These are phyloP conservation scores for Lycaon pictus DNA, from an alignment of 2,113 vertebrate genomes.

Conservation along the genomic window DNA sequence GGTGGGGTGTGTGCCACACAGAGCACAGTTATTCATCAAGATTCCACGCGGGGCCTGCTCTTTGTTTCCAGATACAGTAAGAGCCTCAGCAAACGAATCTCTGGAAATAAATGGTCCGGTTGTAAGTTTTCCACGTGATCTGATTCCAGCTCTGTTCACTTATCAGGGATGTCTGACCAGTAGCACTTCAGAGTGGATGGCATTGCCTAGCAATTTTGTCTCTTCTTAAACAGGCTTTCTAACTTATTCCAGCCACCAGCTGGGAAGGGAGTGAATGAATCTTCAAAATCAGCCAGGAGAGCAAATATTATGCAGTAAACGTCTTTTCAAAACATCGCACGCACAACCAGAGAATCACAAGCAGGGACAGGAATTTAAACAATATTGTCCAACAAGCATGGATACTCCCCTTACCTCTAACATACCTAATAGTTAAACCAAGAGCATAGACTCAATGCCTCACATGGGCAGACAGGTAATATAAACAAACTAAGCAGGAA, in stretches of 20 bases:
- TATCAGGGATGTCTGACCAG: neutral
- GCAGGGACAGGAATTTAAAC: neutral
- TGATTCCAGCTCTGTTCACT: neutral
- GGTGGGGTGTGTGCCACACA: too few species aligned
- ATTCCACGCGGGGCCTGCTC: fast-evolving
- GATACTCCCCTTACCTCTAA: fast-evolving
- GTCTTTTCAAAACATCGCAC: neutral
- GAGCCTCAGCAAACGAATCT: neutral
- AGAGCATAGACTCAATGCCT: neutral
- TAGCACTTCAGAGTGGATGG: neutral
- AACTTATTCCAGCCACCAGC: neutral
- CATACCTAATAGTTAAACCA: neutral
- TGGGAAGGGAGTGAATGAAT: neutral
- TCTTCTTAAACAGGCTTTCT: neutral
- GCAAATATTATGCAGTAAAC: neutral
- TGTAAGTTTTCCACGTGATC: too few species aligned
- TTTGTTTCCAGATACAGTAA: neutral
- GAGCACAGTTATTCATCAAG: too few species aligned
- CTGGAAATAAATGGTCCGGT: neutral
- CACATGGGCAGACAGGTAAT: neutral
- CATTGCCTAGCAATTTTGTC: neutral
- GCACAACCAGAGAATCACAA: neutral
- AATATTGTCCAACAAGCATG: neutral
- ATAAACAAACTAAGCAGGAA: too few species aligned
- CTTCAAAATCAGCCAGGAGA: neutral